A percentile compares a stretch with the other conserved stretches of the same genome.
Evolutionary conservation across 23 tunicate species (phyloP).

Genomic region (Halocynthia roretzi): DNA sequence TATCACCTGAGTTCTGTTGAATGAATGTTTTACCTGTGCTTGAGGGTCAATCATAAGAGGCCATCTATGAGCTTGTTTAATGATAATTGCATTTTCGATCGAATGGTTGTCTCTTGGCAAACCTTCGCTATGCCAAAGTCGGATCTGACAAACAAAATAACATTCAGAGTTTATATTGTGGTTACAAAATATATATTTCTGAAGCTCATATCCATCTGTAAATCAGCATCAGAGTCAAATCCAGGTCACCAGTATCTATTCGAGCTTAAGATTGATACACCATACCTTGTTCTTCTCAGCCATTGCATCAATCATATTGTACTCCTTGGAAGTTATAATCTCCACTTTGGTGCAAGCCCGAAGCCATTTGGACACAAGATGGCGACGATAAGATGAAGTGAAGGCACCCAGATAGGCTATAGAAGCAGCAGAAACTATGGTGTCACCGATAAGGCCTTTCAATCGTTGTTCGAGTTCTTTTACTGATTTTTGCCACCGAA

Average conservation of each 20-base stretch:
- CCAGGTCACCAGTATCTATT: no score
- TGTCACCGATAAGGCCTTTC: constrained; percentile 77
- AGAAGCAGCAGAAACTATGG: constrained; percentile 73
- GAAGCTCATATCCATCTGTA: no score
- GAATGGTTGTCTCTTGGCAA: constrained; percentile 87
- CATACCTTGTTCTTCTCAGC: constrained; percentile 66
- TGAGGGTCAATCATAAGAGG: constrained; percentile 93
- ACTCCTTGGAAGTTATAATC: constrained; percentile 45
- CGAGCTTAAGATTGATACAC: background rate
- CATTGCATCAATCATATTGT: constrained; percentile 54
- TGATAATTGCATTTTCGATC: constrained; percentile 82
- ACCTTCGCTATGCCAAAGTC: constrained; percentile 76
- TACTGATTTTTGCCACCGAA: constrained; percentile 78
- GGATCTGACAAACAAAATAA: constrained; percentile 26
- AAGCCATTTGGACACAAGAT: constrained; percentile 56
- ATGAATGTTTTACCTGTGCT: constrained; percentile 67
- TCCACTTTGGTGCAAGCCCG: constrained; percentile 38
- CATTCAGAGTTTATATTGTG: background rate
- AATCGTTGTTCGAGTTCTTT: constrained; percentile 39
- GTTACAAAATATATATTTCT: no score
- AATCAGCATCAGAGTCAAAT: no score
- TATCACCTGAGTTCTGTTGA: background rate
- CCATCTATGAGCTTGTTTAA: constrained; percentile 74
- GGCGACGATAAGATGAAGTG: constrained; percentile 60
- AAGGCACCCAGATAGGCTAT: constrained; percentile 90